phyloP scores from a whole-genome alignment of 2,888 invertebrate genomes.

The Apantesis nais region DNA sequence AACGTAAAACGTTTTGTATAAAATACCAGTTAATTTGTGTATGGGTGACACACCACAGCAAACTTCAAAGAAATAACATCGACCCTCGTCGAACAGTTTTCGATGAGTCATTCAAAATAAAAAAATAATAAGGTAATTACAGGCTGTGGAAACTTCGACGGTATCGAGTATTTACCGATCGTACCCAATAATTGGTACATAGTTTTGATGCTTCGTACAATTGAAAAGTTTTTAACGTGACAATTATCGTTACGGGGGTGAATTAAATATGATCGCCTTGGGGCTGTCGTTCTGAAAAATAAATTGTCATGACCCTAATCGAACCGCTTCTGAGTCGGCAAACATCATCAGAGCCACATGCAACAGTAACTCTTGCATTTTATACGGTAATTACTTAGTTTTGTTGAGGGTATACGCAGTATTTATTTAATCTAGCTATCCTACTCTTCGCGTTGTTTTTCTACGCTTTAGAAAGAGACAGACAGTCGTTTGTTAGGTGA shows the following conservation, averaged over 20 bases:
- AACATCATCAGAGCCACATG: slow-evolving; percentile 64
- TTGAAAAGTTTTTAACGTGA: slow-evolving; percentile 62
- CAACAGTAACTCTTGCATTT: slow-evolving; percentile 70
- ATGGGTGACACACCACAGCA: slow-evolving; percentile 10
- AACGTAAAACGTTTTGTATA: background rate
- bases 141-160: slow-evolving; percentile 40
- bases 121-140: slow-evolving; percentile 54
- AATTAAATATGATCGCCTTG: slow-evolving; percentile 68
- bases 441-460: slow-evolving; percentile 38
- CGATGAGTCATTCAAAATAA: slow-evolving; percentile 47
- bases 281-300: slow-evolving; percentile 62
- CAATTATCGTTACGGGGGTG: slow-evolving; percentile 67
- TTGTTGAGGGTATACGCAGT: slow-evolving; percentile 67
- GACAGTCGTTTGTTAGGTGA: slow-evolving; percentile 46
- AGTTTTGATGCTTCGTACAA: slow-evolving; percentile 60
- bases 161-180: slow-evolving; percentile 47
- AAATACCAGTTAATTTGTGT: background rate
- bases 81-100: slow-evolving; percentile 13
- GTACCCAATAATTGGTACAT: slow-evolving; percentile 52
- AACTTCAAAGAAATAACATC: slow-evolving; percentile 20
- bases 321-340: slow-evolving; percentile 61
- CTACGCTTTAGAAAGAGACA: slow-evolving; percentile 51
- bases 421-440: slow-evolving; percentile 69
- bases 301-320: slow-evolving; percentile 73
- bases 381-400: slow-evolving; percentile 63